Base-by-base conservation (phyloP, 2,113 vertebrate species). In the Nothocercus julius region DNA sequence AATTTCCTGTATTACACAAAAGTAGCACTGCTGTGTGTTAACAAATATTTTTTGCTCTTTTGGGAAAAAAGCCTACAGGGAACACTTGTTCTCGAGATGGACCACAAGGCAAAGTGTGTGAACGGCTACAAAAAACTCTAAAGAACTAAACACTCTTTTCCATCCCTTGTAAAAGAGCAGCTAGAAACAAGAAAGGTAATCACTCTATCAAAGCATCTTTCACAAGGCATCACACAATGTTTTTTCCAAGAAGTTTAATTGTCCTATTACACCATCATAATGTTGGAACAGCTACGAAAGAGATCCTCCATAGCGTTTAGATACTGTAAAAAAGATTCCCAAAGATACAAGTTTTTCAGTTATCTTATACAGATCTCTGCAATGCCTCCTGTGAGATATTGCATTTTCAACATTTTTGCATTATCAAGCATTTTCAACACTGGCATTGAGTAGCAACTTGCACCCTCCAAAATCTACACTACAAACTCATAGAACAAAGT, bases 191-290 rank as follows among this genome's bases (percentile, higher is more conserved):
- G 38, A 9, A 2, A 64, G 40, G 2, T 10, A n/a, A 14, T 7
- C 51, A 45, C 27, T 38, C 42, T 19, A 12, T 18, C 34, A n/a
- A 7, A 22, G 28, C 5, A 10, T 36, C 54, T 77, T 77, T 61
- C 25, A 42, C 16, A 0, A 15, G n/a, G 20, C 20, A 76, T 12
- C 0, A 0, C 16, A 7, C 51, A 49, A 53, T 49, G 14, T 30
- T 4, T 7, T 34, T 64, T 44, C 28, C 47, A 30, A 86, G 36
- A 15, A 1, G 8, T 28, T 62, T 63, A 47, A 34, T 73, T 45
- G 13, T 6, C 9, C 32, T 11, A 56, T 28, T 28, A n/a, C 16
- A n/a, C 32, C 24, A 42, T 20, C n/a, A 8, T 34, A 21, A 45
- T 5, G 8, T 62, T 51, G 38, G 13, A 67, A 77, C 27, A 75